phyloP scores from a whole-genome alignment of 2,113 vertebrate species.

The Paratilapia polleni region DNA sequence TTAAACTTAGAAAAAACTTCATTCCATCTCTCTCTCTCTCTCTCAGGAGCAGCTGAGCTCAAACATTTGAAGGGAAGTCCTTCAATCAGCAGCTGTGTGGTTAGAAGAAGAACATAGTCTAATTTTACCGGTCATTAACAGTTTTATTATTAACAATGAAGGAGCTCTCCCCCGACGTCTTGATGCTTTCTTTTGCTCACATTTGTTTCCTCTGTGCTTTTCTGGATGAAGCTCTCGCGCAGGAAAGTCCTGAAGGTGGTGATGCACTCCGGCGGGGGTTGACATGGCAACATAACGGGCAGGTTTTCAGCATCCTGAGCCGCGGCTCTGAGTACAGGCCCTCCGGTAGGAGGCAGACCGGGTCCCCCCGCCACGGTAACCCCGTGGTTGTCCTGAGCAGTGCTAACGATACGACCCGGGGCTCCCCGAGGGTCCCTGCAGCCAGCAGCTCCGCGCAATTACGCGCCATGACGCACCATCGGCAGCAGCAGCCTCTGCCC shows the following conservation, averaged over 20 bases:
- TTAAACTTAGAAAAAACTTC: background rate
- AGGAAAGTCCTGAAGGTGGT: constrained; percentile 52
- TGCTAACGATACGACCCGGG: constrained; percentile 55
- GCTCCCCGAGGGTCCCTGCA: constrained; percentile 54
- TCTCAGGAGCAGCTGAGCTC: background rate
- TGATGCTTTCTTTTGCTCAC: constrained; percentile 60
- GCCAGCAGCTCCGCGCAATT: constrained; percentile 47
- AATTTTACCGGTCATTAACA: background rate
- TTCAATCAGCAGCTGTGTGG: background rate
- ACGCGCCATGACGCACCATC: constrained; percentile 47
- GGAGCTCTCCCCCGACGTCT: background rate
- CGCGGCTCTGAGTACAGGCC: constrained; percentile 86
- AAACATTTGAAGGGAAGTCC: background rate
- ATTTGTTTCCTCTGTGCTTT: constrained; percentile 72
- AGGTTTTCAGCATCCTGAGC: constrained; percentile 88
- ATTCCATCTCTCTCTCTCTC: background rate
- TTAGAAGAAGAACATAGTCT: background rate
- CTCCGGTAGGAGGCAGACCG: constrained; percentile 64
- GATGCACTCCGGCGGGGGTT: constrained; percentile 81
- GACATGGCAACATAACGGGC: constrained; percentile 92
- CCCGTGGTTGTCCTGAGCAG: constrained; percentile 69
- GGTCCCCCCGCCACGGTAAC: constrained; percentile 2
- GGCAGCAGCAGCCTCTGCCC: constrained; percentile 24
- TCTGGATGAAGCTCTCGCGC: constrained; percentile 64
- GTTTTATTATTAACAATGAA: constrained; percentile 51